Percentiles rank a stretch among this genome's conserved stretches.
These are phyloP conservation scores for Sinocyclocheilus rhinocerous DNA, from an alignment of 2,113 vertebrate species.

Conservation along the genomic window DNA sequence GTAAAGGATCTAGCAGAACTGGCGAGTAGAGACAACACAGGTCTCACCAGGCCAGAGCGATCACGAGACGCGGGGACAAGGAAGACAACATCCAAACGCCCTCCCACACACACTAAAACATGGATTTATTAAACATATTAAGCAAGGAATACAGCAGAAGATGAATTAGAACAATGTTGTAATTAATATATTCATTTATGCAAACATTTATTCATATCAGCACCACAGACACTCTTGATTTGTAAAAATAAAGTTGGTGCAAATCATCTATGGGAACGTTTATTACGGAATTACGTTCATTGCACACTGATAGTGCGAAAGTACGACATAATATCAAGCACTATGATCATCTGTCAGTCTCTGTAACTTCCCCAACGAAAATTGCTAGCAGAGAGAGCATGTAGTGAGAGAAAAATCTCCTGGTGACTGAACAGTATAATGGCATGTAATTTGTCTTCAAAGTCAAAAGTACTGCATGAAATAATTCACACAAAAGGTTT, in stretches of 20 bases:
- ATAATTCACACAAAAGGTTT: background rate
- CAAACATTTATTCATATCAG: background rate
- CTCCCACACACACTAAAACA: slow-evolving; percentile 80
- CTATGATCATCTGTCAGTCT: background rate
- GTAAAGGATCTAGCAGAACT: slow-evolving; percentile 77
- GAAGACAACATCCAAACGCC: slow-evolving; percentile 84
- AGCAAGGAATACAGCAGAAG: background rate
- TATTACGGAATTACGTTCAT: background rate
- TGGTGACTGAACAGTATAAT: background rate
- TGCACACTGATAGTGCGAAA: background rate
- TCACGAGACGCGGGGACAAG: slow-evolving; percentile 84
- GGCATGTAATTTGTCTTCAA: background rate
- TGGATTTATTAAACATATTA: background rate
- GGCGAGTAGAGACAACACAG: slow-evolving; percentile 77
- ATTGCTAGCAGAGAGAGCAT: too few species aligned
- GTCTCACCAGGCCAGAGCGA: slow-evolving; percentile 65
- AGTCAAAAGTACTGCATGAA: background rate
- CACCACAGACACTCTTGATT: background rate
- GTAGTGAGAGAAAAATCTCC: background rate
- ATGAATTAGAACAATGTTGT: background rate
- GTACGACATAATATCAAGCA: background rate
- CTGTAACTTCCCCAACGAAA: background rate
- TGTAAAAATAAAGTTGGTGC: background rate
- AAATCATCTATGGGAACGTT: background rate
- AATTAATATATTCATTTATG: background rate